Conservation (phyloP, 2,888 invertebrate genomes). For the Petrolisthes manimaculis region DNA sequence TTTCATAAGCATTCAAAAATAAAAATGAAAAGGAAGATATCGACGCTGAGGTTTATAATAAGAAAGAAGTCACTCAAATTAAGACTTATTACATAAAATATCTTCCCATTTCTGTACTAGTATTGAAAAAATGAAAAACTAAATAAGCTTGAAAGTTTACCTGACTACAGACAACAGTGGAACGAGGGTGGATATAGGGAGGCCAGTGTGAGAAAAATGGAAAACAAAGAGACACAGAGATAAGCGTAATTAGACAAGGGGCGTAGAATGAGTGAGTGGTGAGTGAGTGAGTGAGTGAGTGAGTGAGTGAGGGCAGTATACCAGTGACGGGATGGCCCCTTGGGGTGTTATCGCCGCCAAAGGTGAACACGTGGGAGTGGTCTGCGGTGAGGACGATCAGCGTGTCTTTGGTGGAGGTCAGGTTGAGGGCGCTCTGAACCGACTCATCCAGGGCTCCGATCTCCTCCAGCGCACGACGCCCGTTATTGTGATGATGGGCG, state of each 20-base stretch:
- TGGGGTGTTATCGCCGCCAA: slow-evolving; percentile 83
- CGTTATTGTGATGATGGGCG: slow-evolving; percentile 85
- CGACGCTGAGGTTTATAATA: too few species aligned
- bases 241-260: not conserved
- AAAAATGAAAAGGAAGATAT: too few species aligned
- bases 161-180: too few species aligned
- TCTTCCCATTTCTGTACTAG: too few species aligned
- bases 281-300: slow-evolving; percentile 68
- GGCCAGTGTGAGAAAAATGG: too few species aligned
- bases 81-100: too few species aligned
- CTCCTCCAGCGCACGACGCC: slow-evolving; percentile 83
- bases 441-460: slow-evolving; percentile 79
- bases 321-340: slow-evolving; percentile 84
- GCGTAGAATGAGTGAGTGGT: not conserved
- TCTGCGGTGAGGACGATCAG: slow-evolving; percentile 83
- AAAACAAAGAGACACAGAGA: not conserved
- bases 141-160: too few species aligned
- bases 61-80: too few species aligned
- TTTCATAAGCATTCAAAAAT: too few species aligned
- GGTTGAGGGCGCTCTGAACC: slow-evolving; percentile 78
- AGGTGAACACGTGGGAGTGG: slow-evolving; percentile 84
- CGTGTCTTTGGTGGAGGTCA: slow-evolving; percentile 76
- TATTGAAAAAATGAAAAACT: too few species aligned
- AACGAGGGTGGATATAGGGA: not conserved
- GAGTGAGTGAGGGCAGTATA: slow-evolving; percentile 69